These are phyloP conservation scores for Tetragnatha versicolor DNA, from an alignment of 1,140 invertebrate species.

Conservation along the genomic window DNA sequence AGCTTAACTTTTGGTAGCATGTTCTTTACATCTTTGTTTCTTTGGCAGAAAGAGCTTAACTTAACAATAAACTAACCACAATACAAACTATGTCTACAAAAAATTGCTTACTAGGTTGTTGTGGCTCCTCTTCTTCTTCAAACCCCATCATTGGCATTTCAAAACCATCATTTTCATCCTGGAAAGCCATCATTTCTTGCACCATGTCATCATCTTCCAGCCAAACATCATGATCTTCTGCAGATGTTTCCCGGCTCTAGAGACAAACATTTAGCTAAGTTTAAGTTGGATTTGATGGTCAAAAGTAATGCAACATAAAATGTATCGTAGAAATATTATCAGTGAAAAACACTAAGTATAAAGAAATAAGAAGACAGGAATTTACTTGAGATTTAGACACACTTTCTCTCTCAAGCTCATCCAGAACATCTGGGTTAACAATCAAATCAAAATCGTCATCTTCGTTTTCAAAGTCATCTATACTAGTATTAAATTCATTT, in stretches of 20 bases:
- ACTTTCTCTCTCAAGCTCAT: conserved; percentile 39
- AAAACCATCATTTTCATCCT: conserved; percentile 27
- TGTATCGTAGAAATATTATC: not conserved
- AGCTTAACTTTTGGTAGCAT: too few species aligned
- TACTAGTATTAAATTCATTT: conserved; percentile 64
- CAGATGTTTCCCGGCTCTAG: not conserved
- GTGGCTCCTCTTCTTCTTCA: too few species aligned
- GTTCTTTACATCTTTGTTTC: too few species aligned
- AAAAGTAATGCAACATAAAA: not conserved
- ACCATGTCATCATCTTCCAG: conserved; percentile 40
- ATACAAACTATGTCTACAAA: too few species aligned
- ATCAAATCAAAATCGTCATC: conserved; percentile 33
- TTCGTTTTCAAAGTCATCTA: conserved; percentile 39
- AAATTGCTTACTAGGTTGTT: too few species aligned
- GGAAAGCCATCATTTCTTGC: conserved; percentile 38
- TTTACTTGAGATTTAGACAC: conserved; percentile 8
- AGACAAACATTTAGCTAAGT: not conserved
- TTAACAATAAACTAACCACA: too few species aligned
- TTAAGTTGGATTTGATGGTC: not conserved
- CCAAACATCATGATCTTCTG: conserved; percentile 19
- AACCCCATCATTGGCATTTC: conserved; percentile 24
- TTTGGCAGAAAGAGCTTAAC: too few species aligned
- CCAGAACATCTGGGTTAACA: conserved; percentile 15
- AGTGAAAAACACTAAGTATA: not conserved
- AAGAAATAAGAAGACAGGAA: not conserved